Percentiles rank a stretch among this genome's conserved stretches.
phyloP scores from a whole-genome alignment of 2,113 vertebrate genomes.

The Ochotona princeps region DNA sequence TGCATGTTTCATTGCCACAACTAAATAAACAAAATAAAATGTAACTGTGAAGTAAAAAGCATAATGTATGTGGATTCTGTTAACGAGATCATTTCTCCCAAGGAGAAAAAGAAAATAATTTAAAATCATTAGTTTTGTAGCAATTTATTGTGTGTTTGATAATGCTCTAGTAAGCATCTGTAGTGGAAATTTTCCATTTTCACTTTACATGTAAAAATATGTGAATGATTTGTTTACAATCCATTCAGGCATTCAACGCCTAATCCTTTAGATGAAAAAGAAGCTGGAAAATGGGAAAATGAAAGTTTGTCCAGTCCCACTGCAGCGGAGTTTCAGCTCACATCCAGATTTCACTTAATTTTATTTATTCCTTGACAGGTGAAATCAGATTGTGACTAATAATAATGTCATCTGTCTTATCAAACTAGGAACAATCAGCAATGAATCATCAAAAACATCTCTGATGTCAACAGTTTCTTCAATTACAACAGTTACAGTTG shows the following conservation, averaged over 20 bases:
- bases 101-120: not conserved
- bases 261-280: not conserved
- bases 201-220: not conserved
- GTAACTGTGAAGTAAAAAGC: not conserved
- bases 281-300: not conserved
- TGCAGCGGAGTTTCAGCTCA: slow-evolving; percentile 39
- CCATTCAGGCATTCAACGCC: not conserved
- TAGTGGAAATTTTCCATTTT: not conserved
- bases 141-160: not conserved
- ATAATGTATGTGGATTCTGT: not conserved
- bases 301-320: slow-evolving; percentile 34
- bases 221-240: not conserved
- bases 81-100: not conserved
- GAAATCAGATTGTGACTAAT: slow-evolving; percentile 61
- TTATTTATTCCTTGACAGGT: slow-evolving; percentile 63
- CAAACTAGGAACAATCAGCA: slow-evolving; percentile 74
- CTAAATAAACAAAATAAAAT: slow-evolving; percentile 15
- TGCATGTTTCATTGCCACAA: not conserved
- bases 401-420: slow-evolving; percentile 77
- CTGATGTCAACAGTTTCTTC: not conserved
- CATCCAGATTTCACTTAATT: slow-evolving; percentile 58
- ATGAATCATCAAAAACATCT: not conserved
- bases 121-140: not conserved
- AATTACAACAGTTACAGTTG: not conserved
- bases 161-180: not conserved